Evolutionary conservation across 2,888 invertebrate genomes (phyloP), one percentile per base, ranked within the genome.

Genomic region (Tiliacea aurago): DNA sequence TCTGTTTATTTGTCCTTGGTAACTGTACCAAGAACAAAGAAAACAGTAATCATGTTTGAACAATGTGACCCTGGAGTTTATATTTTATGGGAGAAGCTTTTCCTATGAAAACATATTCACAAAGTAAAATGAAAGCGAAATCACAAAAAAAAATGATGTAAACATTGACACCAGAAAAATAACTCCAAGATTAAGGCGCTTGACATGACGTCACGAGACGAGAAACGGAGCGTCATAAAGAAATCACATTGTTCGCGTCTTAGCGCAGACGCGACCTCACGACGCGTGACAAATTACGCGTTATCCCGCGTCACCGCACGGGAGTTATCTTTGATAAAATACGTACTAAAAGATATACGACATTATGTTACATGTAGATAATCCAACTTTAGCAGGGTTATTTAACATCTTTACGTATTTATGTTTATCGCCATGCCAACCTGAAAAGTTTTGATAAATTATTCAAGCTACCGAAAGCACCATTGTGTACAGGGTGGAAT

Each of bases 201-300:
- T 68, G 47, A 59, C 55, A 70, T 68, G n/a, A n/a, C n/a, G 13
- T 55, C 28, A 43, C 6, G 51, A 45, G 37, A 70, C 18, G 51
- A 28, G 33, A 49, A 45, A 33, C n/a, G 64, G 49, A 80, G 65
- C 53, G 53, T 64, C n/a, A 56, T 33, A 56, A 64, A 73, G 77
- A 77, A 76, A 73, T 73, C 64, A 67, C 28, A 56, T 77, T 73
- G 77, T 70, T 61, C 70, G 63, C 77, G 45, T 28, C 51, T 72
- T 47, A 51, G n/a, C 55, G 49, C 56, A 70, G 49, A 59, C 28
- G 74, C n/a, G 47, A 61, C 70, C 51, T 64, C 80, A 67, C 41
- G 62, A 79, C 41, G 13, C 18, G 23, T 41, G 65, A 66, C 70
- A 76, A 71, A 71, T 80, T 76, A 66, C 49, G 2, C 47, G 59